phyloP scores from a whole-genome alignment of 2,113 vertebrate species.

The Platysteira castanea region DNA sequence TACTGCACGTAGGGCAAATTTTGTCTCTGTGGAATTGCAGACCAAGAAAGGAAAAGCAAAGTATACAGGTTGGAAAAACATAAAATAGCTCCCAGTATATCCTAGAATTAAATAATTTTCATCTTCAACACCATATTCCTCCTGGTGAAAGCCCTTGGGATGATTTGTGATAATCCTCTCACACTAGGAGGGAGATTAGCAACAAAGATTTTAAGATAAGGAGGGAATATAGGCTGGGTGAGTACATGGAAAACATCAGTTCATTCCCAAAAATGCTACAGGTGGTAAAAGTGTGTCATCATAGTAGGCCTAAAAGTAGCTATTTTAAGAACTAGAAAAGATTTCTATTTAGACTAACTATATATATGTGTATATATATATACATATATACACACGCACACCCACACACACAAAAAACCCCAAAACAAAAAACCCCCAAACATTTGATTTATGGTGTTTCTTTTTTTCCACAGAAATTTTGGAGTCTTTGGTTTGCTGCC shows the following conservation, averaged over 20 bases:
- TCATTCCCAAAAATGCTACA: background rate
- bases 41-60: background rate
- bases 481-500: background rate
- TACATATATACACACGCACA: too few relatives aligned
- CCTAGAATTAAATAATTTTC: background rate
- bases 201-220: background rate
- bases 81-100: background rate
- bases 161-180: background rate
- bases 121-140: background rate
- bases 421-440: background rate
- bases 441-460: background rate
- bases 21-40: background rate
- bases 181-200: background rate
- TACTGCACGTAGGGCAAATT: background rate
- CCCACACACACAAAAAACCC: fast-evolving
- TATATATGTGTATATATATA: too few relatives aligned
- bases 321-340: background rate
- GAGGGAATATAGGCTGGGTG: background rate
- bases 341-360: background rate
- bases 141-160: background rate
- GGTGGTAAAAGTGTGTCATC: background rate
- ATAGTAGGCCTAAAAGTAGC: background rate
- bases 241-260: background rate
- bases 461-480: background rate
- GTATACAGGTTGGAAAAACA: background rate